Percentiles rank a stretch among this genome's conserved stretches.
These are phyloP conservation scores for Ploceus nigricollis DNA, from an alignment of 2,113 vertebrate species.

Conservation along the genomic window DNA sequence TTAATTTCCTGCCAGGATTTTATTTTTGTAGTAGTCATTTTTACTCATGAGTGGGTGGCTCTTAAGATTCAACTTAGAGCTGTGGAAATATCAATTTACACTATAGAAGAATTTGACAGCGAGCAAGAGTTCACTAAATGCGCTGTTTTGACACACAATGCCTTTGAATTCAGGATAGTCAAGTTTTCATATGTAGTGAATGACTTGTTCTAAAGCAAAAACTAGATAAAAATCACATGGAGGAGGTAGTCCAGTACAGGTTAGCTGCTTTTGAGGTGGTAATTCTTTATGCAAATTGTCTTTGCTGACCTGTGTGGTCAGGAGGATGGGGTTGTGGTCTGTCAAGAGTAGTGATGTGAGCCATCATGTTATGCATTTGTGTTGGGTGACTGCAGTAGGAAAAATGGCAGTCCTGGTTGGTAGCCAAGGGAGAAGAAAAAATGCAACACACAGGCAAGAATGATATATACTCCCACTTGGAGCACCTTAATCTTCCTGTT, in stretches of 20 bases:
- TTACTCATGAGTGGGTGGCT: not conserved
- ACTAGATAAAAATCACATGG: not conserved
- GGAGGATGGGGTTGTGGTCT: not conserved
- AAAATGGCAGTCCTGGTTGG: not conserved
- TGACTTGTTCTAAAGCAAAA: not conserved
- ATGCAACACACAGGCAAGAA: not conserved
- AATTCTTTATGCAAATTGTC: not conserved
- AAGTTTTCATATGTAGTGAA: not conserved
- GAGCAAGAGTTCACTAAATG: not conserved
- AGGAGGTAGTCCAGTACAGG: not conserved
- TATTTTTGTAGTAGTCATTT: not conserved
- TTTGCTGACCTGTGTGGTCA: not conserved
- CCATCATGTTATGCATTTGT: accelerated
- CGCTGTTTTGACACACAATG: not conserved
- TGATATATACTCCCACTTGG: not conserved
- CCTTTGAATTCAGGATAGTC: not conserved
- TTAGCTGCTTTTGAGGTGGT: not conserved
- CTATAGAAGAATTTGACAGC: not conserved
- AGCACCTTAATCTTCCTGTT: not conserved
- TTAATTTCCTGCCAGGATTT: not conserved
- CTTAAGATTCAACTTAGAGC: not conserved
- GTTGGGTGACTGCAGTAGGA: not conserved
- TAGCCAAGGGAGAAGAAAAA: not conserved
- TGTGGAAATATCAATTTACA: not conserved
- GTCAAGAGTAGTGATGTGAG: not conserved